Conservation (phyloP, 2,797 vertebrate genomes). For the Buphagus erythrorhynchus region DNA sequence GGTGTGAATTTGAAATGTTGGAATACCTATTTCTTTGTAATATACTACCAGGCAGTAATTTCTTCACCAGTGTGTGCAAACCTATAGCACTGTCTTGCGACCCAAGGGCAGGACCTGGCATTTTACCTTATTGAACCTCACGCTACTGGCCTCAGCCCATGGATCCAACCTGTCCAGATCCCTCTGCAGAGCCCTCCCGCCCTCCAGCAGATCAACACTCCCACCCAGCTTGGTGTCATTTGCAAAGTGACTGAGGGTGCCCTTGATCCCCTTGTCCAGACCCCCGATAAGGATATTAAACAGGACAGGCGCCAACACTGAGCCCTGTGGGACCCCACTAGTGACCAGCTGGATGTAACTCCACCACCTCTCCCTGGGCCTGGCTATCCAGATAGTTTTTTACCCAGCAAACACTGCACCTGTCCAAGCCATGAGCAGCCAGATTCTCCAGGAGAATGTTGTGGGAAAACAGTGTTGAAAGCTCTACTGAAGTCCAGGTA, state of each 20-base stretch:
- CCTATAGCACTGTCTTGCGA: neutral
- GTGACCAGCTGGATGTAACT: neutral
- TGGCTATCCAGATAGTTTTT: neutral
- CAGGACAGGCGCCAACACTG: neutral
- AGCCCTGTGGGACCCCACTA: neutral
- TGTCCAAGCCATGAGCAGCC: neutral
- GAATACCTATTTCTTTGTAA: neutral
- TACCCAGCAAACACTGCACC: neutral
- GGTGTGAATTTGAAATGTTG: neutral
- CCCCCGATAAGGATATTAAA: neutral
- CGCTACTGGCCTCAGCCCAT: fast-evolving
- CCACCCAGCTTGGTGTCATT: fast-evolving
- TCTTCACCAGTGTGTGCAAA: neutral
- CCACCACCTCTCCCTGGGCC: neutral
- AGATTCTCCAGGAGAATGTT: neutral
- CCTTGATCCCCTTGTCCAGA: neutral
- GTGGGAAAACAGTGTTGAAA: neutral
- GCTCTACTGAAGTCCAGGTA: neutral
- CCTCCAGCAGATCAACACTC: neutral
- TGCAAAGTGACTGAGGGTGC: neutral
- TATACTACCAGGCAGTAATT: neutral
- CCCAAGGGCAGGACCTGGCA: neutral
- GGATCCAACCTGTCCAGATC: neutral
- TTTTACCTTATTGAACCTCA: neutral
- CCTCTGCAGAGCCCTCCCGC: neutral